Conservation (phyloP, 2,797 vertebrate species). For the Euphonia xanthogaster region DNA sequence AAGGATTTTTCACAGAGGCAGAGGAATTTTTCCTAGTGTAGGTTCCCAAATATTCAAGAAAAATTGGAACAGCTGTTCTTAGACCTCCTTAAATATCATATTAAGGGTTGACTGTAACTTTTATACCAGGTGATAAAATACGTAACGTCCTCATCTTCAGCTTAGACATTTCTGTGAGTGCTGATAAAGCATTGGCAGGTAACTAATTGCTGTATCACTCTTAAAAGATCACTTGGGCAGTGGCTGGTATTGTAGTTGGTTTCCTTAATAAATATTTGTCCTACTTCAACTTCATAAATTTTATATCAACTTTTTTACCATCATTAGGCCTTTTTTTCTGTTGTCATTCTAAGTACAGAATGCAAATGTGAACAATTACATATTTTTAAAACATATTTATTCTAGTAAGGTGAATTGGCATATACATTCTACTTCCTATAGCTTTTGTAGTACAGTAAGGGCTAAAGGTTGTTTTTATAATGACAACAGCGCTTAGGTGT, state of each 20-base stretch:
- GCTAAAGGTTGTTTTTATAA: background rate
- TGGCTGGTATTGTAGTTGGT: background rate
- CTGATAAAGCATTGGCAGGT: background rate
- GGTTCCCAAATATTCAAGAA: background rate
- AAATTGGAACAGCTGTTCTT: background rate
- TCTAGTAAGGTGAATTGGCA: background rate
- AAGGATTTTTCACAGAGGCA: background rate
- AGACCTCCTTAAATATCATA: background rate
- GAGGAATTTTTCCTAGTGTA: background rate
- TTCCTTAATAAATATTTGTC: background rate
- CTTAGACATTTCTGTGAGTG: background rate
- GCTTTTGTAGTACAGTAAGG: background rate
- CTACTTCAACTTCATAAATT: background rate
- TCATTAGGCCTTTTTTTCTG: fast-evolving
- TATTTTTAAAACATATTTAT: background rate
- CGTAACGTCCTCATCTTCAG: background rate
- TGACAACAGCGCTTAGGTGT: background rate
- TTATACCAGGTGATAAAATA: background rate
- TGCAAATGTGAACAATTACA: background rate
- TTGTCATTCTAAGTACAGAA: background rate
- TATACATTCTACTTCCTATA: background rate
- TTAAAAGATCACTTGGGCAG: background rate
- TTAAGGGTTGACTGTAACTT: background rate
- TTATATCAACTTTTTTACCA: background rate
- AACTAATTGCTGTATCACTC: background rate